phyloP scores from a whole-genome alignment of 2,888 invertebrate genomes.

The Epistrophella euchroma region DNA sequence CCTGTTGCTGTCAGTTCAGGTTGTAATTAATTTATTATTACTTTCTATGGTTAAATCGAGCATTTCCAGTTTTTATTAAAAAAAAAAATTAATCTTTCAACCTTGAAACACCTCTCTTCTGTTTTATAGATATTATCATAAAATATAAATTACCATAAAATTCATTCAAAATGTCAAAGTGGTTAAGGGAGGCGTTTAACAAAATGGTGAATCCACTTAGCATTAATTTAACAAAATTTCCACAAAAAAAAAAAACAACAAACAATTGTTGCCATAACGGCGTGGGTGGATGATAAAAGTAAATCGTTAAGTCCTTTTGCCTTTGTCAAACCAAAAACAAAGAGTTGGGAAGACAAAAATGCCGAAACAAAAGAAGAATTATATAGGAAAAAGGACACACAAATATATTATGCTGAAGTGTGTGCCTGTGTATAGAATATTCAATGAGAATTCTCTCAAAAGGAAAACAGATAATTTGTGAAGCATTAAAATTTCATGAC shows the following conservation, averaged over 20 bases:
- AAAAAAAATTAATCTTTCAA: background rate
- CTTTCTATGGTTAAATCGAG: slow-evolving; percentile 37
- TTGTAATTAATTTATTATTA: background rate
- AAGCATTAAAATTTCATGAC: background rate
- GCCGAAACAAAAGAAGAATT: too few species aligned
- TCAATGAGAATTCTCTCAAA: slow-evolving; percentile 1
- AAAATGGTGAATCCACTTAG: slow-evolving; percentile 14
- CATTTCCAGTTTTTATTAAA: slow-evolving; percentile 38
- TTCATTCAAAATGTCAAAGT: slow-evolving; percentile 34
- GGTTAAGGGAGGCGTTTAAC: slow-evolving; percentile 25
- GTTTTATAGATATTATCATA: slow-evolving; percentile 3
- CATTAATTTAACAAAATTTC: background rate
- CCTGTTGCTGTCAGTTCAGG: background rate
- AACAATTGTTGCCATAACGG: background rate
- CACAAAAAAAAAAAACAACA: background rate
- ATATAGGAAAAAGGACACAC: background rate
- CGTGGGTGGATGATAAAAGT: background rate
- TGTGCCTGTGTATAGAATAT: background rate
- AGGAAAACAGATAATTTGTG: background rate
- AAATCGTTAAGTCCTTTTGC: background rate
- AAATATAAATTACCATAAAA: slow-evolving; percentile 26
- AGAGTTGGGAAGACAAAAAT: background rate
- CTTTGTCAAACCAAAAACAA: slow-evolving; percentile 3
- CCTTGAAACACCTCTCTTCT: slow-evolving; percentile 31
- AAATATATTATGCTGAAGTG: background rate